phyloP scores from a whole-genome alignment of 2,797 vertebrate species.

The Alfaro cultratus region DNA sequence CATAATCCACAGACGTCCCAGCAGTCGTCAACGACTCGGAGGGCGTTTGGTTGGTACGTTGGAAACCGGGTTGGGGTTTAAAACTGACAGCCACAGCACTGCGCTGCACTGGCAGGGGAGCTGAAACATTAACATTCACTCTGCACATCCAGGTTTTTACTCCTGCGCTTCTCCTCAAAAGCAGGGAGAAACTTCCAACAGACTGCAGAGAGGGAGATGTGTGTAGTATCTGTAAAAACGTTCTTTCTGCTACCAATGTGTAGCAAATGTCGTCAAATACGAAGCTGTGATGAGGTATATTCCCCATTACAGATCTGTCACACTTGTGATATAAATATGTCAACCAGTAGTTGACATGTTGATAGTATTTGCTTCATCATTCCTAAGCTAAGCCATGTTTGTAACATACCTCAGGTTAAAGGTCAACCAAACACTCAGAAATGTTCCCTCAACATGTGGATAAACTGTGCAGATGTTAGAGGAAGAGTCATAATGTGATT shows the following conservation, averaged over 20 bases:
- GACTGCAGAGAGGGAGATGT: slow-evolving; percentile 24
- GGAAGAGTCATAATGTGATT: too few relatives aligned
- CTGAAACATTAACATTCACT: slow-evolving; percentile 75
- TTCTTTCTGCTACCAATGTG: slow-evolving; percentile 11
- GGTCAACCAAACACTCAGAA: too few relatives aligned
- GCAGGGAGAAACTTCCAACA: slow-evolving; percentile 32
- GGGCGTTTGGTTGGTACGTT: slow-evolving; percentile 35
- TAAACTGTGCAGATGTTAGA: too few relatives aligned
- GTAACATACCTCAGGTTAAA: too few relatives aligned
- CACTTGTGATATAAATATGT: too few relatives aligned
- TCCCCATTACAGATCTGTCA: neutral
- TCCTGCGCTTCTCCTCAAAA: slow-evolving; percentile 64
- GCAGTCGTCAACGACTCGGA: slow-evolving; percentile 10
- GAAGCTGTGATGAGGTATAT: neutral
- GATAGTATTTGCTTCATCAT: too few relatives aligned
- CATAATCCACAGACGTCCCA: neutral
- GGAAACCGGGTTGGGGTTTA: slow-evolving; percentile 66
- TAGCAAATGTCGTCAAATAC: neutral
- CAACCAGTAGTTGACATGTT: too few relatives aligned
- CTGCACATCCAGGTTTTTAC: slow-evolving; percentile 41
- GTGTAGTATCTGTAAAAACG: slow-evolving; percentile 24
- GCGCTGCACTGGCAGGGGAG: slow-evolving; percentile 64
- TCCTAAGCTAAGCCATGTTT: too few relatives aligned
- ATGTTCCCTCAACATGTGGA: too few relatives aligned
- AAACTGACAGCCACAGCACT: slow-evolving; percentile 54